Percentiles rank a stretch among this genome's conserved stretches.
Conservation (phyloP, 2,113 vertebrate genomes). For the Notarius quadriscutis region DNA sequence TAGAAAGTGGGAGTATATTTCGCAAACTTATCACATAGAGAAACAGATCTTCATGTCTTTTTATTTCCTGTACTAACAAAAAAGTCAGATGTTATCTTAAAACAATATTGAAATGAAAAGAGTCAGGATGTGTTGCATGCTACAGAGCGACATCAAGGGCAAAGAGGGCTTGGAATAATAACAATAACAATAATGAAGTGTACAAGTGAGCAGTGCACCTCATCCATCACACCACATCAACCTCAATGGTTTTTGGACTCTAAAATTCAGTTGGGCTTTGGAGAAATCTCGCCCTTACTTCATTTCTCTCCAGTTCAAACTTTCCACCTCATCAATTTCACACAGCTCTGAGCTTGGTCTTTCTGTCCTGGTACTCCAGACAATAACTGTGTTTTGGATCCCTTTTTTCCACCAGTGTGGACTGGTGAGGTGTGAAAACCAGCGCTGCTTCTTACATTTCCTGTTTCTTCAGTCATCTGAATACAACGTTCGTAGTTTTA, state of each 20-base stretch:
- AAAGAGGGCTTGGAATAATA: neutral
- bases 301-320: neutral
- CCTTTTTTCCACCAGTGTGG: neutral
- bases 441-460: neutral
- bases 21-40: neutral
- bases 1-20: neutral
- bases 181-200: neutral
- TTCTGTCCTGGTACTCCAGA: constrained; percentile 13
- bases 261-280: neutral
- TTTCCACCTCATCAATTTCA: constrained; percentile 37
- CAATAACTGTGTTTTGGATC: neutral
- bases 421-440: neutral
- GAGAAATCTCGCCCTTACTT: neutral
- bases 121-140: neutral
- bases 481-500: neutral
- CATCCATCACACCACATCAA: neutral
- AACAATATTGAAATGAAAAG: neutral
- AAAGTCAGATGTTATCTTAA: neutral
- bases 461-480: too few species aligned
- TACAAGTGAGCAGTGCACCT: neutral
- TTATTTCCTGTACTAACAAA: neutral
- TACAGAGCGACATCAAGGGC: neutral
- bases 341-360: neutral
- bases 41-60: neutral
- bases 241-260: neutral